These are phyloP conservation scores for Platichthys flesus DNA, from an alignment of 2,113 vertebrate genomes.

Conservation along the genomic window DNA sequence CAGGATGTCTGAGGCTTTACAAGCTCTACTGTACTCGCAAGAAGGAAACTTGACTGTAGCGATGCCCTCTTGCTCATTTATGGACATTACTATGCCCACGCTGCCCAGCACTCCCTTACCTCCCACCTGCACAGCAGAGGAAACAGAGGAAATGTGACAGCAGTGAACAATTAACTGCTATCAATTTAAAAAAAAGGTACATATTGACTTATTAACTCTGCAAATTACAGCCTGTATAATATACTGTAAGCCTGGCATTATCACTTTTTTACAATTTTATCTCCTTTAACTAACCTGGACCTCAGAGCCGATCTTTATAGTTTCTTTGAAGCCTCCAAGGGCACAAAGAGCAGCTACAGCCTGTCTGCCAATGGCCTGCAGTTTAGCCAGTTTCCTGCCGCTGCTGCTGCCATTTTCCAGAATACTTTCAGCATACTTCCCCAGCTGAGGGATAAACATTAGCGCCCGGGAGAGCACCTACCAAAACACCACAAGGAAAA, in stretches of 20 bases:
- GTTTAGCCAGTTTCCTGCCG: slow-evolving; percentile 92
- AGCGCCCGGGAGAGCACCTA: slow-evolving; percentile 95
- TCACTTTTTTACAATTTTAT: not conserved
- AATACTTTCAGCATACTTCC: slow-evolving; percentile 96
- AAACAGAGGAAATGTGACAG: not conserved
- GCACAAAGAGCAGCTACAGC: slow-evolving; percentile 97
- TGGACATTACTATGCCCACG: slow-evolving; percentile 94
- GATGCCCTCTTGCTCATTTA: slow-evolving; percentile 98
- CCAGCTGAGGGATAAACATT: slow-evolving; percentile 97
- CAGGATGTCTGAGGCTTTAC: slow-evolving; percentile 93
- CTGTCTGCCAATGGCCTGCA: slow-evolving; percentile 95
- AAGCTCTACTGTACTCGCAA: slow-evolving; percentile 91
- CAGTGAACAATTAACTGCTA: slow-evolving; percentile 2
- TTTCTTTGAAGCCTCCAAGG: slow-evolving; percentile 97
- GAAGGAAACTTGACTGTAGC: slow-evolving; percentile 95
- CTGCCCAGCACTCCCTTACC: slow-evolving; percentile 96
- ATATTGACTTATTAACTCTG: not conserved
- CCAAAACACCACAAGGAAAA: slow-evolving; percentile 6
- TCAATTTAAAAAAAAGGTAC: not conserved
- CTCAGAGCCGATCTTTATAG: slow-evolving; percentile 98
- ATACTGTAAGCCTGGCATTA: not conserved
- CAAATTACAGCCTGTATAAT: not conserved
- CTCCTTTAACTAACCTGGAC: slow-evolving; percentile 87
- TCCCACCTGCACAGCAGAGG: slow-evolving; percentile 84
- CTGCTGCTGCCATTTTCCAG: slow-evolving; percentile 95